Evolutionary conservation across 1,140 invertebrate genomes (phyloP).

Genomic region (Polyergus mexicanus): DNA sequence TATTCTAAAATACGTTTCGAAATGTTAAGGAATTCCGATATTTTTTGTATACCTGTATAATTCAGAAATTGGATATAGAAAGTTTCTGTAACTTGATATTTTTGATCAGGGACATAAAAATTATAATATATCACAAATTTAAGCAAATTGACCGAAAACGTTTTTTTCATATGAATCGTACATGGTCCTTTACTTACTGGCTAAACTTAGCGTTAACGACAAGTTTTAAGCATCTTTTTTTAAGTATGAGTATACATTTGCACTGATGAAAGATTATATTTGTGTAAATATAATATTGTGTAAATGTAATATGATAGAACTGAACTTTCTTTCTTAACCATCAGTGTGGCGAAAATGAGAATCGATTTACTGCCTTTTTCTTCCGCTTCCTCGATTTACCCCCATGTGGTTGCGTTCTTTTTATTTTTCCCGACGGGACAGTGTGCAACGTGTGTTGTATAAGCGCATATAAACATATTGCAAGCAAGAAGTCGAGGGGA

Average conservation of each 20-base stretch:
- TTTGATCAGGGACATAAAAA: too few species aligned
- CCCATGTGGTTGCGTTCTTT: background rate
- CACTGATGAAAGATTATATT: background rate
- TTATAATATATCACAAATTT: too few species aligned
- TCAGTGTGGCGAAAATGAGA: slow-evolving; percentile 18
- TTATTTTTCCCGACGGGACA: background rate
- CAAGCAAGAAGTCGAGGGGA: slow-evolving; percentile 72
- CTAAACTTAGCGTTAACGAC: slow-evolving; percentile 10
- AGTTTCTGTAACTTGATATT: too few species aligned
- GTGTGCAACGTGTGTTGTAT: background rate
- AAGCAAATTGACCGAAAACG: too few species aligned
- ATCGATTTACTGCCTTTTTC: slow-evolving; percentile 8
- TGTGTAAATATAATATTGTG: background rate
- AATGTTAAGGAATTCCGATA: too few species aligned
- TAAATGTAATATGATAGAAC: background rate
- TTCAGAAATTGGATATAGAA: too few species aligned
- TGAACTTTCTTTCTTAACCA: background rate
- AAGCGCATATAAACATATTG: slow-evolving; percentile 5
- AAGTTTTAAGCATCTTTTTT: background rate
- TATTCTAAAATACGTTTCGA: too few species aligned
- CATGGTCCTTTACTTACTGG: background rate
- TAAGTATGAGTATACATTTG: slow-evolving; percentile 17
- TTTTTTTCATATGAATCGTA: too few species aligned
- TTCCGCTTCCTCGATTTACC: background rate
- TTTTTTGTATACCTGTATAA: too few species aligned